Evolutionary conservation across 2,888 invertebrate species (phyloP), one percentile per base, ranked within the genome.

Genomic region (Dynastes grantii): DNA sequence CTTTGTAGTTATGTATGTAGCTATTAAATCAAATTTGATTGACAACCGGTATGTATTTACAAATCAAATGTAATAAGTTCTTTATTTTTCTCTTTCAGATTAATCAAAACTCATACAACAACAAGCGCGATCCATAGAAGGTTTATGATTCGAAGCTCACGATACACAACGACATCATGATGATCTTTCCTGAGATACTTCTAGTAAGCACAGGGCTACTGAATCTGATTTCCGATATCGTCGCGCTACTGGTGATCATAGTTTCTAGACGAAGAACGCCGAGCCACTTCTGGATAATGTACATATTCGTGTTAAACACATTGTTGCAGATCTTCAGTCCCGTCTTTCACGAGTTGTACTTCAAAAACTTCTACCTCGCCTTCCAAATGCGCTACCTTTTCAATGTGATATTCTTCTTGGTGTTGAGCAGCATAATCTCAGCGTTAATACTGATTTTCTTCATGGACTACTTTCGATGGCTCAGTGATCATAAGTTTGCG

Each of bases 401-500:
- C 8, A n/a, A 55, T 37, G 32, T 58, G 37, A n/a, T 37, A 37
- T 71, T 29, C 22, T 55, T 32, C 55, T 3, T 37, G n/a, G 1
- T 55, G 32, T 37, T 71, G 2, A n/a, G 55, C 29, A 58, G 71
- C 3, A 40, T 37, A 5, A 58, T 37, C 13, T 32, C 37, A 2
- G 2, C 37, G 0, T 9, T 71, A 6, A 58, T 58, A 16, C 37
- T 58, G n/a, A 4, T 71, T 9, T 27, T 58, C 8, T 37, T 71
- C 16, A 37, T 71, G 71, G 55, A 71, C 37, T 58, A 71, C 16
- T 71, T 71, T 37, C 37, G 58, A 37, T 37, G 40, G n/a, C 49
- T 71, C 37, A 16, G 13, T 3, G 37, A 16, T 9, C 58, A 71
- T 22, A 40, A 40, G 6, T 27, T 8, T 1, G 9, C 22, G 8